Evolutionary conservation across 2,113 vertebrate genomes (phyloP).

Genomic region (Chloropsis cyanopogon): DNA sequence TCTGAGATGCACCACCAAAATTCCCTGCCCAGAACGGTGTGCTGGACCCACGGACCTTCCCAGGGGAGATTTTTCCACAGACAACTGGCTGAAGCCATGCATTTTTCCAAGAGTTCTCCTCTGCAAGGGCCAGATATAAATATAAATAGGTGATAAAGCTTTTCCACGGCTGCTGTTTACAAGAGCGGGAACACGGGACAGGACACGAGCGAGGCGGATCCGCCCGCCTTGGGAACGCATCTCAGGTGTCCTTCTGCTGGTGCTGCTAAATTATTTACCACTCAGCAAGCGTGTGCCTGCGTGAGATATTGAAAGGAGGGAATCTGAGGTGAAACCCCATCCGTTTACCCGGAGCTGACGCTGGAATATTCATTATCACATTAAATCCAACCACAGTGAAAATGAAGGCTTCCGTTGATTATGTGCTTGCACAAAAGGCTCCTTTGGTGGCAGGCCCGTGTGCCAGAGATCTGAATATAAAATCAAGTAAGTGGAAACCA

Average conservation of each 20-base stretch:
- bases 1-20: background rate
- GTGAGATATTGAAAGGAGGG: background rate
- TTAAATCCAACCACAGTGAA: constrained; percentile 26
- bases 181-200: background rate
- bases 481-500: constrained; percentile 28
- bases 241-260: constrained; percentile 34
- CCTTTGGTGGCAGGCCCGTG: background rate
- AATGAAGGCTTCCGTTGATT: constrained; percentile 28
- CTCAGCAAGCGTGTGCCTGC: background rate
- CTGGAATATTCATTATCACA: constrained; percentile 57
- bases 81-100: background rate
- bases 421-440: constrained; percentile 11
- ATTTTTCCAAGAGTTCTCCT: background rate
- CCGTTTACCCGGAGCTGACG: constrained; percentile 18
- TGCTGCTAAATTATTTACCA: constrained; percentile 39
- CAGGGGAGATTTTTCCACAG: background rate
- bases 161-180: constrained; percentile 8
- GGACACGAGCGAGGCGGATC: background rate
- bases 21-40: background rate
- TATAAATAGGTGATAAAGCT: background rate
- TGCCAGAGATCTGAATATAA: constrained; percentile 28
- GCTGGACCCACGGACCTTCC: background rate
- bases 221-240: background rate
- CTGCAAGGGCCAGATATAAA: background rate
- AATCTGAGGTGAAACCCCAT: constrained; percentile 55